These are phyloP conservation scores for Tragulus kanchil DNA, from an alignment of 2,113 vertebrate genomes.

Conservation along the genomic window DNA sequence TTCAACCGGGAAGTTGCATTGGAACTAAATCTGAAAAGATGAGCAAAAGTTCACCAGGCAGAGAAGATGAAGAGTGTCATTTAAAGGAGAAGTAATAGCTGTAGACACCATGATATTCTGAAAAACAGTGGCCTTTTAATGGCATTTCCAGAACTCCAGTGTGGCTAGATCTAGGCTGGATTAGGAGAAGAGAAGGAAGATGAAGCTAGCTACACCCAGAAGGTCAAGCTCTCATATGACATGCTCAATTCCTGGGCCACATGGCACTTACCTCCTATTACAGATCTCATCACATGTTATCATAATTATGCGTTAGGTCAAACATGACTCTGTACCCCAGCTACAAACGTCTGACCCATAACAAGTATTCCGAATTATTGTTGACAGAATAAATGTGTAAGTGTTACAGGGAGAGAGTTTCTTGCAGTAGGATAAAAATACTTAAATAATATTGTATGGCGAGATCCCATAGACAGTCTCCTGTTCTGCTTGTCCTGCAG, in stretches of 20 bases:
- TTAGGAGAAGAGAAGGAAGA: not conserved
- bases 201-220: not conserved
- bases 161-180: not conserved
- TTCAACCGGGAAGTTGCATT: not conserved
- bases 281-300: not conserved
- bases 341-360: not conserved
- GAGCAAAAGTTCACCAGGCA: not conserved
- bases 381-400: slow-evolving; percentile 28
- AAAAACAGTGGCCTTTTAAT: not conserved
- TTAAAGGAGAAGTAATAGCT: not conserved
- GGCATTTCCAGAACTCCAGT: not conserved
- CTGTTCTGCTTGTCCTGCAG: slow-evolving; percentile 21
- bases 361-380: not conserved
- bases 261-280: not conserved
- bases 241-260: not conserved
- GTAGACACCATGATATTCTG: not conserved
- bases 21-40: not conserved
- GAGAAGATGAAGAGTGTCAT: not conserved
- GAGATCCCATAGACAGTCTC: not conserved
- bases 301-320: not conserved
- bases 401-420: not conserved
- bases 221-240: not conserved
- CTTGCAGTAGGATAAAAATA: not conserved
- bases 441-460: not conserved
- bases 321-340: not conserved